A percentile compares a stretch with the other conserved stretches of the same genome.
phyloP scores from a whole-genome alignment of 1,140 invertebrate genomes.

The Drosophila tristis region DNA sequence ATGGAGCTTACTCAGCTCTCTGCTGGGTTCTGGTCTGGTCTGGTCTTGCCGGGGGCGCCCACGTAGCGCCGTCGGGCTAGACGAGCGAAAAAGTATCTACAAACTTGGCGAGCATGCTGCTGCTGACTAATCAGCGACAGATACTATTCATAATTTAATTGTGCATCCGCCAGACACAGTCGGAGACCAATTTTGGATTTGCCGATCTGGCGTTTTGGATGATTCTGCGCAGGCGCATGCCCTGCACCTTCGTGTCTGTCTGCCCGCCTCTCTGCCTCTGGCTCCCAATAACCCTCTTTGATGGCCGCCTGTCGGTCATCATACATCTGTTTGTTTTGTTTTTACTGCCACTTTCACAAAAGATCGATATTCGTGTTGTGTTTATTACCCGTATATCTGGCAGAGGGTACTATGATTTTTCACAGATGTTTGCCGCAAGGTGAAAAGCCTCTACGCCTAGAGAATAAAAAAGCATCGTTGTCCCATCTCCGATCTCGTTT shows the following conservation, averaged over 20 bases:
- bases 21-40: conserved; percentile 2
- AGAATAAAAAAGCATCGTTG: too few species aligned
- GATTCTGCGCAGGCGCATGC: conserved; percentile 21
- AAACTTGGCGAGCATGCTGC: conserved; percentile 31
- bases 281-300: too few species aligned
- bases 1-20: conserved; percentile 45
- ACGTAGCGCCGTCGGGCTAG: conserved; percentile 56
- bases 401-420: too few species aligned
- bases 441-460: too few species aligned
- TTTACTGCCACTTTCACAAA: conserved; percentile 69
- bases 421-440: too few species aligned
- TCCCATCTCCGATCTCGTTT: too few species aligned
- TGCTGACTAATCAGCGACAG: conserved; percentile 66
- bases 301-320: conserved; percentile 45
- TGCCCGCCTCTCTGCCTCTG: conserved; percentile 2
- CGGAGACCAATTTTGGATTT: conserved; percentile 54
- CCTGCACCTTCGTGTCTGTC: conserved; percentile 30
- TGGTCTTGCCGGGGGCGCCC: conserved; percentile 49
- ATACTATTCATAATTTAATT: conserved; percentile 59
- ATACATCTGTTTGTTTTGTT: conserved; percentile 68
- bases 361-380: conserved; percentile 23
- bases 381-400: too few species aligned
- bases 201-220: conserved; percentile 25
- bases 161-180: conserved; percentile 61
- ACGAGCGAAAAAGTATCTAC: conserved; percentile 41